Percentiles rank a stretch among this genome's conserved stretches.
These are phyloP conservation scores for Parnassius mnemosyne DNA, from an alignment of 2,888 invertebrate genomes.

Conservation along the genomic window DNA sequence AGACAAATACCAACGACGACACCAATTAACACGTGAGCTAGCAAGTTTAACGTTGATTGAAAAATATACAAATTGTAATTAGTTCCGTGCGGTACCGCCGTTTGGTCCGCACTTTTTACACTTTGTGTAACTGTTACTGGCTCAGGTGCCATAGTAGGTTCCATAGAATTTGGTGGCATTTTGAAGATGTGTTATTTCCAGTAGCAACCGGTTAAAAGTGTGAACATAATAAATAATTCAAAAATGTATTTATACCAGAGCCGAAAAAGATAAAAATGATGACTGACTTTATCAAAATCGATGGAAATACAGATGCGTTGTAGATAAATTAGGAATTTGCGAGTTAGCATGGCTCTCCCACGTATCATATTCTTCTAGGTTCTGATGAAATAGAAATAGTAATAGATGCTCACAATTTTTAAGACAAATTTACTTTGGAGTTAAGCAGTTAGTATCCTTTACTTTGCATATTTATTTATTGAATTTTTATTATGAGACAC, in stretches of 20 bases:
- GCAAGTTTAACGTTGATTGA: constrained; percentile 47
- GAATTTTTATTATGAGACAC: too few species aligned
- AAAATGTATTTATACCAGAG: constrained; percentile 32
- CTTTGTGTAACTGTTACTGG: constrained; percentile 20
- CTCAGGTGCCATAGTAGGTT: constrained; percentile 36
- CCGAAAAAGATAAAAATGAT: constrained; percentile 33
- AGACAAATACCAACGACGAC: constrained; percentile 47
- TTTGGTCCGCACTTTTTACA: constrained; percentile 27
- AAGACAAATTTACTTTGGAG: too few species aligned
- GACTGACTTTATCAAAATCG: constrained; percentile 44
- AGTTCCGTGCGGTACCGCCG: constrained; percentile 22
- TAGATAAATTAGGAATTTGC: constrained; percentile 18
- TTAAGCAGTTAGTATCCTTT: too few species aligned
- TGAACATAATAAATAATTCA: constrained; percentile 2
- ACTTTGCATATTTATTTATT: too few species aligned
- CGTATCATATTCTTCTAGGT: too few species aligned
- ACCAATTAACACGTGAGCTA: constrained; percentile 59
- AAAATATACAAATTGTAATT: constrained; percentile 48
- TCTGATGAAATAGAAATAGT: too few species aligned
- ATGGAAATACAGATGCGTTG: constrained; percentile 21
- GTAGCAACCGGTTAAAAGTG: background rate
- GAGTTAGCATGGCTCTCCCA: background rate
- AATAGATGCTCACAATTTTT: too few species aligned
- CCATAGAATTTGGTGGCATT: constrained; percentile 45
- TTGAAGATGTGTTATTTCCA: constrained; percentile 10